Conservation (phyloP, 2,797 vertebrate species). For the Micromesistius poutassou region DNA sequence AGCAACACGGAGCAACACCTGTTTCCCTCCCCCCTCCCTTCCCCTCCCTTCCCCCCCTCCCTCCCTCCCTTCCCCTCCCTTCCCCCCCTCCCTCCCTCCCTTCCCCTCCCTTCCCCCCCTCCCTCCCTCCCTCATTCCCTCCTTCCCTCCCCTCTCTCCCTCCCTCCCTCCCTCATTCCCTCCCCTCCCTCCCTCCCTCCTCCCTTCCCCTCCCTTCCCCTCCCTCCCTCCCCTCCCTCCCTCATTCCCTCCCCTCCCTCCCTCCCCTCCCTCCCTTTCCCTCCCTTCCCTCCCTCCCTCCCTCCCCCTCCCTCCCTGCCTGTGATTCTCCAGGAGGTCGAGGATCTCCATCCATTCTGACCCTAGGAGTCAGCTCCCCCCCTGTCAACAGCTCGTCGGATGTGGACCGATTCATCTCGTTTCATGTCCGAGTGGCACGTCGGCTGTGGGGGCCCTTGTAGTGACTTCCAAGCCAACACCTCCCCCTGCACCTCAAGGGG, state of each 20-base stretch:
- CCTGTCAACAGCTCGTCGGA: slow-evolving; percentile 61
- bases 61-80: slow-evolving; percentile 27
- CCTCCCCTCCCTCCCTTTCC: slow-evolving; percentile 43
- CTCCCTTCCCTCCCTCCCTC: slow-evolving; percentile 25
- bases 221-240: slow-evolving; percentile 22
- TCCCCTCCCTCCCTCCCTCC: slow-evolving; percentile 25
- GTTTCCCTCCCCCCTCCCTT: slow-evolving; percentile 52
- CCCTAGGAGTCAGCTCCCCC: slow-evolving; percentile 57
- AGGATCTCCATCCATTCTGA: slow-evolving; percentile 54
- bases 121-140: slow-evolving; percentile 18
- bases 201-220: too few relatives aligned
- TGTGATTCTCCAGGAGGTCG: slow-evolving; percentile 7
- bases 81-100: slow-evolving; percentile 17
- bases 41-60: too few relatives aligned
- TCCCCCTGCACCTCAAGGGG: slow-evolving; percentile 30
- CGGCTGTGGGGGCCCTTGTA: slow-evolving; percentile 30
- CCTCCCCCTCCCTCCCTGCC: slow-evolving; percentile 23
- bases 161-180: slow-evolving; percentile 13
- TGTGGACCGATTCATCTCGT: slow-evolving; percentile 44
- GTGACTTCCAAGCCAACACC: slow-evolving; percentile 33
- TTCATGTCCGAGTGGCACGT: slow-evolving; percentile 46
- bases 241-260: slow-evolving; percentile 37
- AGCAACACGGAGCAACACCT: slow-evolving; percentile 56
- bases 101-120: slow-evolving; percentile 32
- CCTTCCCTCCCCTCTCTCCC: too few relatives aligned